Percentiles rank a stretch among this genome's conserved stretches.
Conservation (phyloP, 2,113 vertebrate species). For the Tonatia bakeri region DNA sequence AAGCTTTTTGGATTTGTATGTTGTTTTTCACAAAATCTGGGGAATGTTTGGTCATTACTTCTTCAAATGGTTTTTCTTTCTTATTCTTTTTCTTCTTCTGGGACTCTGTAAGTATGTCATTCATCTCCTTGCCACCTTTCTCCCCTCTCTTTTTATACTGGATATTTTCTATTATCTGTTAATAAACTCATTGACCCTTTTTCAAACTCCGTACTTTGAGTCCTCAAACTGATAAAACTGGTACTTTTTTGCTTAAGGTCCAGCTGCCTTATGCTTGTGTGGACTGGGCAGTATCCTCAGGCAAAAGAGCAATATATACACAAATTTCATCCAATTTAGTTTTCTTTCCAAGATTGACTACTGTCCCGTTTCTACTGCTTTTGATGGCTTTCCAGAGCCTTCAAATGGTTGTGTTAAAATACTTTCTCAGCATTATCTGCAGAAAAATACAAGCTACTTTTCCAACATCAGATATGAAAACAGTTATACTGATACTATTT, state of each 20-base stretch:
- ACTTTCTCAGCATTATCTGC: not conserved
- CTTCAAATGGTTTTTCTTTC: not conserved
- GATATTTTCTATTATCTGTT: not conserved
- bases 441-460: not conserved
- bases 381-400: not conserved
- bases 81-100: not conserved
- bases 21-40: not conserved
- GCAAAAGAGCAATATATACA: not conserved
- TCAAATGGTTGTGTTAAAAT: not conserved
- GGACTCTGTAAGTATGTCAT: not conserved
- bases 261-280: not conserved
- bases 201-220: not conserved
- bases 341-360: not conserved
- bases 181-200: not conserved
- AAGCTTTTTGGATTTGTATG: not conserved
- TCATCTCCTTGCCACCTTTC: not conserved
- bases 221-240: not conserved
- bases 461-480: not conserved
- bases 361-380: not conserved
- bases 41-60: not conserved
- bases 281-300: not conserved
- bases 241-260: not conserved
- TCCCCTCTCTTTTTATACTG: not conserved
- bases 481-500: not conserved
- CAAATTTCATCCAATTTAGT: not conserved